Conservation (phyloP, 2,797 vertebrate species). For the Aeoliscus strigatus region DNA sequence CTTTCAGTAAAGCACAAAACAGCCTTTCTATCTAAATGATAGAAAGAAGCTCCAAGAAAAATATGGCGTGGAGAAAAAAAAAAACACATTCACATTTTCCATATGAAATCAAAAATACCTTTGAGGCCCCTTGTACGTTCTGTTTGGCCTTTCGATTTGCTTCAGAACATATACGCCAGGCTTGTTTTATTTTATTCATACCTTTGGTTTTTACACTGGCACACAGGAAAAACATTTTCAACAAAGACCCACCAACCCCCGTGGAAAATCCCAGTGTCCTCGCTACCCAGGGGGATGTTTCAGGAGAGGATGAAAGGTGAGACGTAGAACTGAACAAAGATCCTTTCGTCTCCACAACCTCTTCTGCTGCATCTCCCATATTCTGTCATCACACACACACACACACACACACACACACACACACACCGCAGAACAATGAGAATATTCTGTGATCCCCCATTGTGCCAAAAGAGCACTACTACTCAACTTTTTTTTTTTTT, state of each 20-base stretch:
- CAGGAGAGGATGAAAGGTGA: conserved; percentile 26
- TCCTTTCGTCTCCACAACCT: conserved; percentile 34
- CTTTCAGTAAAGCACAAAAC: conserved; percentile 6
- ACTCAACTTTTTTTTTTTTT: conserved; percentile 34
- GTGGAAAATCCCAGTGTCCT: conserved; percentile 24
- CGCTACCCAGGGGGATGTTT: conserved; percentile 32
- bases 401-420: conserved; percentile 14
- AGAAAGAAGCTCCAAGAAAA: conserved; percentile 6
- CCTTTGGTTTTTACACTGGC: conserved; percentile 1
- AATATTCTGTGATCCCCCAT: conserved; percentile 50
- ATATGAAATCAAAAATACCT: conserved; percentile 34
- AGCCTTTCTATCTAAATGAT: conserved; percentile 19
- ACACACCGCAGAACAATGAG: conserved; percentile 56
- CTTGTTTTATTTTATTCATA: conserved; percentile 19
- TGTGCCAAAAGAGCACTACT: conserved; percentile 39
- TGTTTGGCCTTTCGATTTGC: conserved; percentile 39
- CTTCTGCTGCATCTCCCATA: conserved; percentile 16
- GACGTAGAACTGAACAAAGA: conserved; percentile 44
- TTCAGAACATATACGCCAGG: neutral
- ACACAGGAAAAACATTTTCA: conserved; percentile 16
- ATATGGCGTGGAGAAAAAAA: too few relatives aligned
- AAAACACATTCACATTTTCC: conserved; percentile 18
- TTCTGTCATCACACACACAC: conserved; percentile 16
- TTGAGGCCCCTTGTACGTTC: conserved; percentile 34
- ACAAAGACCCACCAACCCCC: conserved; percentile 30